A percentile compares a stretch with the other conserved stretches of the same genome.
These are phyloP conservation scores for Actinemys pallida DNA, from an alignment of 2,113 vertebrate species.

Conservation along the genomic window DNA sequence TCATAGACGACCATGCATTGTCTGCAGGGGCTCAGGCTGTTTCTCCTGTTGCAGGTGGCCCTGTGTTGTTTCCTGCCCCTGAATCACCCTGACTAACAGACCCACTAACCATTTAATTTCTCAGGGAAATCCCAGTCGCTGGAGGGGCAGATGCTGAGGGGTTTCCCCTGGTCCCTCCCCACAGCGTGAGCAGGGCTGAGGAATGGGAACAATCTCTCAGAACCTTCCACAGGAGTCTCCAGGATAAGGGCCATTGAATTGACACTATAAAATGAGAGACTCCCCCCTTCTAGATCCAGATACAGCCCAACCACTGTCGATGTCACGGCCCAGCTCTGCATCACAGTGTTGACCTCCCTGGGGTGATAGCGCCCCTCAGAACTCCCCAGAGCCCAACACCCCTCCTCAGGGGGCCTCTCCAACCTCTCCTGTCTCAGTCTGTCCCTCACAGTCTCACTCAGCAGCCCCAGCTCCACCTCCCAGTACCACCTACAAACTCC, in stretches of 20 bases:
- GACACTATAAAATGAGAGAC: no score
- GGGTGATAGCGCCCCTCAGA: neutral
- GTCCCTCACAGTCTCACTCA: neutral
- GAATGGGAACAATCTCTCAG: no score
- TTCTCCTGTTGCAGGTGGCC: no score
- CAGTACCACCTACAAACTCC: neutral
- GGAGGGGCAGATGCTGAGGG: no score
- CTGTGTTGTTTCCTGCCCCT: no score
- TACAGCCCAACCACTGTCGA: neutral
- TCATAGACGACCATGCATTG: no score
- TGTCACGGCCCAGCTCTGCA: neutral
- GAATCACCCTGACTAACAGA: no score
- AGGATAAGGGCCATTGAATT: neutral
- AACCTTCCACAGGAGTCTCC: neutral
- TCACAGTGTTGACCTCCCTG: neutral
- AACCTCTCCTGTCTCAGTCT: neutral
- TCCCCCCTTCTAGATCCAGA: neutral
- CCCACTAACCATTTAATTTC: no score
- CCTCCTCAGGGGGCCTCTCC: neutral
- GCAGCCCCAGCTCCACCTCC: neutral
- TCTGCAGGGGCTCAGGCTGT: no score
- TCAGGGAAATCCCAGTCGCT: no score
- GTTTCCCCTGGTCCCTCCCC: no score
- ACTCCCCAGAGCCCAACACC: neutral
- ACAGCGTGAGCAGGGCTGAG: no score